These are phyloP conservation scores for Hedya salicella DNA, from an alignment of 2,888 invertebrate species.

Conservation along the genomic window DNA sequence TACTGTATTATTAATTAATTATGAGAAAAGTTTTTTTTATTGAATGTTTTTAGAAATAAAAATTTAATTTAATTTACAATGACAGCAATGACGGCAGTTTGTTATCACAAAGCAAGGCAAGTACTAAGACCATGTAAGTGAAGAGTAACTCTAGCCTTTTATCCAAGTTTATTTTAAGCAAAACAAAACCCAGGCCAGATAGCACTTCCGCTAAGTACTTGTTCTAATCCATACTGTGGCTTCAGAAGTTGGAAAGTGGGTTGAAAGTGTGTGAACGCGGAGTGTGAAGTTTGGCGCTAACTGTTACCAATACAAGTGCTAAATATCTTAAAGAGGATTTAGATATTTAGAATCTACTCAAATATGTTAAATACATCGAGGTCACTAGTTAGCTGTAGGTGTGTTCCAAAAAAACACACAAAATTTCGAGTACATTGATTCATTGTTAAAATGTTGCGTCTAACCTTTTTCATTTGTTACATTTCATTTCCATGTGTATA, in stretches of 20 bases:
- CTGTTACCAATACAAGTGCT: conserved; percentile 35
- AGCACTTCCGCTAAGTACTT: conserved; percentile 28
- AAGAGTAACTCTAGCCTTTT: neutral
- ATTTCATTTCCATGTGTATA: no score
- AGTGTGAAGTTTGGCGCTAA: conserved; percentile 40
- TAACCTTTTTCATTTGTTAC: no score
- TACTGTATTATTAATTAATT: no score
- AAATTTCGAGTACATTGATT: no score
- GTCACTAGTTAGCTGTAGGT: no score
- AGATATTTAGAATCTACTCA: conserved; percentile 8
- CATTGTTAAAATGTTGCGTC: no score
- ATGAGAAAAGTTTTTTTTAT: no score
- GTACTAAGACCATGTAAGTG: neutral
- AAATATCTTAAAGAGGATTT: conserved; percentile 26
- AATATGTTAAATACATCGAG: neutral
- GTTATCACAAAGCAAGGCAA: neutral
- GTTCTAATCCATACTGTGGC: conserved; percentile 27
- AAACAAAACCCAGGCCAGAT: conserved; percentile 68
- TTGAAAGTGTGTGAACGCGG: conserved; percentile 37
- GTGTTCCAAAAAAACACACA: no score
- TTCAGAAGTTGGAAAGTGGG: conserved; percentile 33
- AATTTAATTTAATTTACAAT: no score
- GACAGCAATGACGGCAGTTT: no score
- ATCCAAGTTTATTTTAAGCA: conserved; percentile 54
- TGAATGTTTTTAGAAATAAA: no score